These are phyloP conservation scores for Lamproptera curius DNA, from an alignment of 2,888 invertebrate genomes.

Conservation along the genomic window DNA sequence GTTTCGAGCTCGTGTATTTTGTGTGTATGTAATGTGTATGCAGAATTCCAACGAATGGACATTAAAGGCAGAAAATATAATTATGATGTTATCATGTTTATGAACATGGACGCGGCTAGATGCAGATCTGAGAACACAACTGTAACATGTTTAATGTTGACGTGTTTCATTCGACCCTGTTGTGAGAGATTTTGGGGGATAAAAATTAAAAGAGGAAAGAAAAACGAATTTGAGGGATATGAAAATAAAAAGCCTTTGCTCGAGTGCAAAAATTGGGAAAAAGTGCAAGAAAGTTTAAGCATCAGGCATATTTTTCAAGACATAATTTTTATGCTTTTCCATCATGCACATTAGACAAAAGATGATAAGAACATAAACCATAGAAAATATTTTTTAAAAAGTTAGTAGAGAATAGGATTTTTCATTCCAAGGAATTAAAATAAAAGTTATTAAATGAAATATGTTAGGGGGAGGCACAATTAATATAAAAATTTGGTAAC, in stretches of 20 bases:
- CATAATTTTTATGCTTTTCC: conserved; percentile 3
- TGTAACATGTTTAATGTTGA: conserved; percentile 40
- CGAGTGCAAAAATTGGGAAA: conserved; percentile 46
- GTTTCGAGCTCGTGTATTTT: conserved; percentile 32
- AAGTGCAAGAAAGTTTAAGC: conserved; percentile 64
- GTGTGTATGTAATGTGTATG: conserved; percentile 46
- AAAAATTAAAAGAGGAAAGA: no score
- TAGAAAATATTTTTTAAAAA: conserved; percentile 7
- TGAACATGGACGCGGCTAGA: conserved; percentile 53
- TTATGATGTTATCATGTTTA: conserved; percentile 48
- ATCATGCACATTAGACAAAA: conserved; percentile 6
- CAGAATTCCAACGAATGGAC: conserved; percentile 58
- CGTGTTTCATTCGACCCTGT: conserved; percentile 19
- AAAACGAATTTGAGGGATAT: conserved; percentile 43
- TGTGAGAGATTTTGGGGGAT: conserved; percentile 22
- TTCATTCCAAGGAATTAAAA: no score
- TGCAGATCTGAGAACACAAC: conserved; percentile 58
- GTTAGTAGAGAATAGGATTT: not conserved
- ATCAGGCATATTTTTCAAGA: conserved; percentile 50
- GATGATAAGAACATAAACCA: conserved; percentile 1
- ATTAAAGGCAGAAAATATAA: conserved; percentile 28
- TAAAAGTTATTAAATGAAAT: no score
- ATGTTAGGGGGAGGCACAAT: no score
- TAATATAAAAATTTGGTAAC: no score
- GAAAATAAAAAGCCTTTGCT: conserved; percentile 57